Base-by-base conservation (phyloP, 2,113 vertebrate genomes). In the Ptilorrhoa leucosticta region DNA sequence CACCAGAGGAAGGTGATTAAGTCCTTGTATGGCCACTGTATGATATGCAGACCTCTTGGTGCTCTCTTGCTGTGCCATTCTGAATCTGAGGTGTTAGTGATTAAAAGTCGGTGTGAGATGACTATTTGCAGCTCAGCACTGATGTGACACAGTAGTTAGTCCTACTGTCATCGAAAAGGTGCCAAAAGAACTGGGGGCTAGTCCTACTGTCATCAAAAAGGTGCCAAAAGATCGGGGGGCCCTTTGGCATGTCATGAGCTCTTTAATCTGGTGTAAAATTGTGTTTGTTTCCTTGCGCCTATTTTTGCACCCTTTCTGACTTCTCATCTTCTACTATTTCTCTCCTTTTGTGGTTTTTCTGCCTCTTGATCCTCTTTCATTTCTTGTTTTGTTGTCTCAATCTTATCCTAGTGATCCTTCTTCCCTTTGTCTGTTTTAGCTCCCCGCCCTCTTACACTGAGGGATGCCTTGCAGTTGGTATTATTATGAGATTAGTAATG, bases 1-100 rank as follows among this genome's bases (percentile, higher is more conserved):
- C 83, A 95, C 93, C 93, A 90, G 90, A 94, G 94, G 91, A 92
- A 97, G 93, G 96, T 94, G 88, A 97, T 95, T 97, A 92, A 88
- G 54, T 57, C 63, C 69, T 86, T 89, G 69, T 54, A 78, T 11
- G 66, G 82, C 35, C 71, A 66, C 39, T 66, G 82, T 50, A 66
- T 22, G 51, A 37, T 54, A 54, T 13, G 24, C 68, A 94, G 79
- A 83, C 33, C 39, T 90, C 90, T 80, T 39, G 33, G 63, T 80
- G 31, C 51, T 94, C 82, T 61, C 45, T 69, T 84, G 58, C 44
- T 87, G 61, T 58, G 76, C 77, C 85, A 13, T 53, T 94, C 90
- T 77, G 90, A 73, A 80, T 93, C 44, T 45, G 69, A 94, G 79
- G 82, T 92, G 78, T 54, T 33, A 30, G 82, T 58, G 78, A 86